Conservation (phyloP, 1,140 invertebrate species). For the Proctacanthus coquilletti region DNA sequence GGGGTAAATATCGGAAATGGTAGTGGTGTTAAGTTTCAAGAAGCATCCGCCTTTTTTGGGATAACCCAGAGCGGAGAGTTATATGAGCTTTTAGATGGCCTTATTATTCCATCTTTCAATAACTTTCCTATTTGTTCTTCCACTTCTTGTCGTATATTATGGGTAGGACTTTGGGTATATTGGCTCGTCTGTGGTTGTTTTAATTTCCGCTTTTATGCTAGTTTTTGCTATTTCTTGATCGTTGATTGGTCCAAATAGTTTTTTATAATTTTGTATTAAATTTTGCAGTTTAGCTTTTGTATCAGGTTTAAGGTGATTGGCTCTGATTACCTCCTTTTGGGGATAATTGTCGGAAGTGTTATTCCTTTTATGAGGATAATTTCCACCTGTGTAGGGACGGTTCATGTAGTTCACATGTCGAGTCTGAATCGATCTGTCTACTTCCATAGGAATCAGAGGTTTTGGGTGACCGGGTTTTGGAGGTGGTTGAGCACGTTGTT, state of each 20-base stretch:
- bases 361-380: background rate
- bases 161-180: background rate
- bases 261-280: background rate
- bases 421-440: background rate
- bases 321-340: background rate
- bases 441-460: background rate
- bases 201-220: background rate
- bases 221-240: background rate
- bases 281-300: constrained; percentile 1
- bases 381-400: background rate
- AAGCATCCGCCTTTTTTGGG: constrained; percentile 7
- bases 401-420: background rate
- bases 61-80: constrained; percentile 8
- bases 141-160: background rate
- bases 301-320: background rate
- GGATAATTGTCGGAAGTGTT: background rate
- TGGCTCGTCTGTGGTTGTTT: background rate
- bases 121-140: constrained; percentile 1
- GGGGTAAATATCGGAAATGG: constrained; percentile 32
- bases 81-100: constrained; percentile 3
- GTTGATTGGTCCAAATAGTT: background rate
- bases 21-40: constrained; percentile 23
- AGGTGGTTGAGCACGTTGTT: background rate
- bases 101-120: constrained; percentile 1
- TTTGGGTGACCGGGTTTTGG: background rate